Evolutionary conservation across 2,888 invertebrate genomes (phyloP).

Genomic region (Platycnemis pennipes): DNA sequence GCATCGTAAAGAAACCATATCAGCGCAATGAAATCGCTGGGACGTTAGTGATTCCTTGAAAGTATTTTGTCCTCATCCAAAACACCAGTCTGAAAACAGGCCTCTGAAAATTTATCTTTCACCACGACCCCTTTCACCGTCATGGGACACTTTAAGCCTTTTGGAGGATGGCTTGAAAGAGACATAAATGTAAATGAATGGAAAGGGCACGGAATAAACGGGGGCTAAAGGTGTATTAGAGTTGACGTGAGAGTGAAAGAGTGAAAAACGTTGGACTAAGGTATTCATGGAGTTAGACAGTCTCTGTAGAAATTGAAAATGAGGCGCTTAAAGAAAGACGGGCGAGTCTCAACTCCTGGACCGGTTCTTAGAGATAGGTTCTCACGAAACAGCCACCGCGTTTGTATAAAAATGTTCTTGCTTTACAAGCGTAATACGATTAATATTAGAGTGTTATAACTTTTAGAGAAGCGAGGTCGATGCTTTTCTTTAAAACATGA

Average conservation of each 20-base stretch:
- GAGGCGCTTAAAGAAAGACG: neutral
- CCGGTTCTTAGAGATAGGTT: neutral
- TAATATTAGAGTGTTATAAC: neutral
- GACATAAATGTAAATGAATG: neutral
- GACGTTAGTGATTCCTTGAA: too few species aligned
- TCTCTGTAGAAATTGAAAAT: neutral
- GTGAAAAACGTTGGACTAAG: neutral
- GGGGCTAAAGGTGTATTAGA: neutral
- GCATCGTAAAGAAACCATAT: too few species aligned
- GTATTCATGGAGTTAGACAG: neutral
- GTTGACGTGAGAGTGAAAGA: neutral
- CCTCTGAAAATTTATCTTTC: too few species aligned
- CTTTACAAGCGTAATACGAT: neutral
- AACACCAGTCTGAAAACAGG: too few species aligned
- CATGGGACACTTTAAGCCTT: neutral
- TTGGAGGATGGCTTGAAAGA: neutral
- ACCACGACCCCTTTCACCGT: too few species aligned
- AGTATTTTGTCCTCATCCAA: too few species aligned
- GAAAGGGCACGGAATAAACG: neutral
- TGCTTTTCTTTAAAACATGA: too few species aligned
- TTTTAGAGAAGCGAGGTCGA: too few species aligned
- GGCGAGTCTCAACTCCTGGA: neutral
- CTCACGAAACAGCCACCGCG: neutral
- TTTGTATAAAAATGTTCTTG: neutral
- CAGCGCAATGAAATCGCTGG: too few species aligned